Conservation (phyloP, 2,797 vertebrate genomes). For the Anisognathus igniventris region DNA sequence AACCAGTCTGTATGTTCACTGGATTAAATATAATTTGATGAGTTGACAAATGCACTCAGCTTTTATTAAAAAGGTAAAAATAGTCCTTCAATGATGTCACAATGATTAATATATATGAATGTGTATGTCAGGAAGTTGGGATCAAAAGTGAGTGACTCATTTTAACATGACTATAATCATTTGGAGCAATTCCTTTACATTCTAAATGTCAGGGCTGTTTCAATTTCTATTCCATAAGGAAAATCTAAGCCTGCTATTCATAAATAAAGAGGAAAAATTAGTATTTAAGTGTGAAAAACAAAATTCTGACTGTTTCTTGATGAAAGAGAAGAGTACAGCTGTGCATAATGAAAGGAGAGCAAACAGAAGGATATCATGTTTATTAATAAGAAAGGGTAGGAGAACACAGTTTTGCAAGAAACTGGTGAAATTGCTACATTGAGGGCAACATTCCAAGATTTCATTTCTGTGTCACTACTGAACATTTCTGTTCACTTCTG, state of each 20-base stretch:
- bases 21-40: conserved; percentile 14
- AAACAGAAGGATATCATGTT: conserved; percentile 11
- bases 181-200: conserved; percentile 21
- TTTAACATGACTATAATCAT: not conserved
- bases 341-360: conserved; percentile 18
- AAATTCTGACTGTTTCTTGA: not conserved
- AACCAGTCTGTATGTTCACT: not conserved
- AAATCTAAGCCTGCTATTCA: not conserved
- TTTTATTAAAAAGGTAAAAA: conserved; percentile 34
- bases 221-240: conserved; percentile 35
- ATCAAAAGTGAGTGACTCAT: conserved; percentile 46
- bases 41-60: conserved; percentile 1
- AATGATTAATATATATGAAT: conserved; percentile 33
- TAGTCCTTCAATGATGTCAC: conserved; percentile 1
- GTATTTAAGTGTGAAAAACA: not conserved
- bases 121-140: conserved; percentile 24
- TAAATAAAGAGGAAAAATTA: not conserved
- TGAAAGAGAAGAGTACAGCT: conserved; percentile 27
- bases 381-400: conserved; percentile 23
- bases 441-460: not conserved
- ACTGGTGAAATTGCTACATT: not conserved
- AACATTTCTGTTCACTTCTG: not conserved
- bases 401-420: not conserved
- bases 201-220: conserved; percentile 31
- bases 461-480: not conserved